Percentiles rank a stretch among this genome's conserved stretches.
Evolutionary conservation across 1,140 invertebrate species (phyloP).

Genomic region (Acyrthosiphon pisum): DNA sequence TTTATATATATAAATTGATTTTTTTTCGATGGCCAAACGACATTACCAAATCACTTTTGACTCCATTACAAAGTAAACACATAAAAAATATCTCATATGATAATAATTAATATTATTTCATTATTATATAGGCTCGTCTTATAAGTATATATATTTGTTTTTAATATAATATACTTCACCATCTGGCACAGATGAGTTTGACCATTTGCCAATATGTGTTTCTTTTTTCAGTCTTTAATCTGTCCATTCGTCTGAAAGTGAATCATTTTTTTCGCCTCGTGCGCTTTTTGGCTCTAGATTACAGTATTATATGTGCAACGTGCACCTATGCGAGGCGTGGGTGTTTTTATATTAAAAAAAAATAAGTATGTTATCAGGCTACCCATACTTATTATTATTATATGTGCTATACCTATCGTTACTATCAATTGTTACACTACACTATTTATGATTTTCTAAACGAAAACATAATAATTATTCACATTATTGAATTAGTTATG

Average conservation of each 20-base stretch:
- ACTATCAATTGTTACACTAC: neutral
- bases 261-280: constrained; percentile 29
- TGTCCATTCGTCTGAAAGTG: constrained; percentile 18
- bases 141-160: constrained; percentile 27
- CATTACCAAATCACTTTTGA: constrained; percentile 3
- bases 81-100: neutral
- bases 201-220: constrained; percentile 46
- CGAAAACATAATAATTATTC: neutral
- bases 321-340: constrained; percentile 10
- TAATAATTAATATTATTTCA: constrained; percentile 37
- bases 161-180: constrained; percentile 42
- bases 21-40: neutral
- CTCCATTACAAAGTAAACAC: neutral
- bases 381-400: neutral
- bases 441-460: neutral
- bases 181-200: constrained; percentile 47
- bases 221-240: constrained; percentile 45
- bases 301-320: neutral
- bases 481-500: neutral
- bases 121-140: constrained; percentile 28
- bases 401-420: neutral
- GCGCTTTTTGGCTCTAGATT: constrained; percentile 40
- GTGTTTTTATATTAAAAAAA: neutral
- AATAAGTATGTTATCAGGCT: neutral
- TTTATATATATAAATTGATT: neutral